Evolutionary conservation across 2,888 invertebrate species (phyloP).

Genomic region (Diplazon laetatorius): DNA sequence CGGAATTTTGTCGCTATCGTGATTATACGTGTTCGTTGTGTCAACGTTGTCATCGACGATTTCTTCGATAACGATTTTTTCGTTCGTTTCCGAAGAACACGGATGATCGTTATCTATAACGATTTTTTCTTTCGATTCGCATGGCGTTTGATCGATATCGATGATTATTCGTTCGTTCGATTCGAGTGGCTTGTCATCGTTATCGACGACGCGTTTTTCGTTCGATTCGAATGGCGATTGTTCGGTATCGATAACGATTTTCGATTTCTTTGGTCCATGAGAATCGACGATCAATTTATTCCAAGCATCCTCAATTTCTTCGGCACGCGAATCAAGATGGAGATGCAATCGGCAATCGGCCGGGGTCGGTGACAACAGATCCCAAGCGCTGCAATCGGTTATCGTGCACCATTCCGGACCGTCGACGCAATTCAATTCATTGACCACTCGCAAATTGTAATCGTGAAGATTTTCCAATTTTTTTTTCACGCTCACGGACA

Average conservation of each 20-base stretch:
- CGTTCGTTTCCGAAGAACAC: background rate
- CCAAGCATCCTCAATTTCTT: conserved; percentile 59
- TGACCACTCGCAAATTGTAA: conserved; percentile 76
- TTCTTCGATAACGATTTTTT: conserved; percentile 46
- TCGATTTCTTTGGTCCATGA: background rate
- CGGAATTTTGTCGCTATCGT: conserved; percentile 69
- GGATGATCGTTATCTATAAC: conserved; percentile 25
- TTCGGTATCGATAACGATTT: conserved; percentile 35
- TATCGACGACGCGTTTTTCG: conserved; percentile 37
- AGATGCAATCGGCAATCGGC: conserved; percentile 72
- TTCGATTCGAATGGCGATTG: background rate
- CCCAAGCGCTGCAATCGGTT: conserved; percentile 74
- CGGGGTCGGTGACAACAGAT: conserved; percentile 70
- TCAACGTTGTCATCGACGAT: conserved; percentile 56
- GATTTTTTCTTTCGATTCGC: too few relatives aligned
- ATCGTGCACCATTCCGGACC: conserved; percentile 72
- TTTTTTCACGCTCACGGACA: conserved; percentile 71
- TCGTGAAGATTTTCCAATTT: conserved; percentile 80
- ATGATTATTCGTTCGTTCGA: conserved; percentile 54
- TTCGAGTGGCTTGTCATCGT: conserved; percentile 55
- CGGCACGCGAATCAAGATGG: conserved; percentile 61
- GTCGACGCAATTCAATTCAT: conserved; percentile 74
- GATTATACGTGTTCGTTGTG: conserved; percentile 48
- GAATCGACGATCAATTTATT: background rate
- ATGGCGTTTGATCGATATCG: conserved; percentile 69